A percentile compares a stretch with the other conserved stretches of the same genome.
phyloP scores from a whole-genome alignment of 2,113 vertebrate genomes.

The Fregetta grallaria region DNA sequence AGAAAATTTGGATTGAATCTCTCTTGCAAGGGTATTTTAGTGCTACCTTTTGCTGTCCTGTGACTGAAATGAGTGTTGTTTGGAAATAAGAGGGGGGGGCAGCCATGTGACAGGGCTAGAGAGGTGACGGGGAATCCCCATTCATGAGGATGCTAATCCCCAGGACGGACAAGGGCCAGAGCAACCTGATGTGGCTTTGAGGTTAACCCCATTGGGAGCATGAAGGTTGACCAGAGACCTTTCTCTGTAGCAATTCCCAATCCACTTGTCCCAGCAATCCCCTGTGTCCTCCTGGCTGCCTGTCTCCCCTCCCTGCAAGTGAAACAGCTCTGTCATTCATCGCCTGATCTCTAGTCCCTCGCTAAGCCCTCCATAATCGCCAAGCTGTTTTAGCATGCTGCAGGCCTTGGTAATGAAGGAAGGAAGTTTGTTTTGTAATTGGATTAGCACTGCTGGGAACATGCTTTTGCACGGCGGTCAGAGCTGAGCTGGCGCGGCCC shows the following conservation, averaged over 20 bases:
- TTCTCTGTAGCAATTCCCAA: slow-evolving; percentile 4
- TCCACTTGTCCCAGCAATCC: background rate
- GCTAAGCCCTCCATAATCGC: background rate
- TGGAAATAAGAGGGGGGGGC: background rate
- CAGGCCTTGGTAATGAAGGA: background rate
- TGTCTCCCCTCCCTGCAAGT: background rate
- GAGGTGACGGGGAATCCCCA: background rate
- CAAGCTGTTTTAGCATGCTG: background rate
- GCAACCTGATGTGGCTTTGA: background rate
- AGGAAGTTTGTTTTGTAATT: slow-evolving; percentile 34
- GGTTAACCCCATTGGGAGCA: background rate
- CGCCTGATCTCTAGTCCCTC: background rate
- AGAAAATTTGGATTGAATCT: background rate
- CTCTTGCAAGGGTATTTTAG: background rate
- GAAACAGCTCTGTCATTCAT: slow-evolving; percentile 17
- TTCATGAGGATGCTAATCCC: background rate
- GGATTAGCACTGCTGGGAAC: slow-evolving; percentile 38
- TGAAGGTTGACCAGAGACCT: background rate
- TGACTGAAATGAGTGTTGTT: background rate
- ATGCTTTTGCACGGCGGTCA: fast-evolving
- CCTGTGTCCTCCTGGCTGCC: background rate
- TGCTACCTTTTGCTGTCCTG: background rate
- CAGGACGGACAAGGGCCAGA: background rate
- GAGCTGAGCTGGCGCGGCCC: background rate
- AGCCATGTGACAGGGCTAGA: background rate